phyloP scores from a whole-genome alignment of 1,140 invertebrate genomes.

The Drosophila tropicalis region DNA sequence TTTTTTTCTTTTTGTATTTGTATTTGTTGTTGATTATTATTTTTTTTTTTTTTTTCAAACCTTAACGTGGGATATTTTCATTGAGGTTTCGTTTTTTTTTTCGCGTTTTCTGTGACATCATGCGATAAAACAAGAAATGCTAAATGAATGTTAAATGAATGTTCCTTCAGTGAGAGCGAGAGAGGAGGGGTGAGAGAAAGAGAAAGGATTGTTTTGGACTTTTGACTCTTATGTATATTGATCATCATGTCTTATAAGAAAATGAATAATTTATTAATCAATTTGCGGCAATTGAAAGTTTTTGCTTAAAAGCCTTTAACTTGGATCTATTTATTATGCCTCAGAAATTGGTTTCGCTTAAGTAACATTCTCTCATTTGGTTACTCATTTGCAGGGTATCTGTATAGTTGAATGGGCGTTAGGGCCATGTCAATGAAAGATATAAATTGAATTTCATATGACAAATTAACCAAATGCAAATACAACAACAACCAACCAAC shows the following conservation, averaged over 20 bases:
- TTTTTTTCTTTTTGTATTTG: no score
- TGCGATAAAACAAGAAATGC: conserved; percentile 42
- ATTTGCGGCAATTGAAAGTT: no score
- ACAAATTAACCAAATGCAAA: conserved; percentile 52
- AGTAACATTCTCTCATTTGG: no score
- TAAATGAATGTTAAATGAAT: conserved; percentile 54
- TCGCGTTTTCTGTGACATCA: conserved; percentile 49
- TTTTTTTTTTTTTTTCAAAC: conserved; percentile 41
- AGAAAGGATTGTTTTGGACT: not conserved
- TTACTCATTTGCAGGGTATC: not conserved
- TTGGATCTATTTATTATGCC: no score
- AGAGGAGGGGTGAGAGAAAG: not conserved
- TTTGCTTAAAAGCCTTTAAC: no score
- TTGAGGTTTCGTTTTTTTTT: not conserved
- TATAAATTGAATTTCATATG: conserved; percentile 57
- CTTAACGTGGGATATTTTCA: conserved; percentile 42
- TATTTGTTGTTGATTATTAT: not conserved
- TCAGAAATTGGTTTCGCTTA: no score
- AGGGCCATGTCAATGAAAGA: conserved; percentile 7
- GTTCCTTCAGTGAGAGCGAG: not conserved
- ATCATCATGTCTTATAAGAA: no score
- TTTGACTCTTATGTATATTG: not conserved
- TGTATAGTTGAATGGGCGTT: no score
- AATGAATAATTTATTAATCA: no score
- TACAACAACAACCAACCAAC: conserved; percentile 10